Base-by-base conservation (phyloP, 2,113 vertebrate genomes). In the Etheostoma spectabile region DNA sequence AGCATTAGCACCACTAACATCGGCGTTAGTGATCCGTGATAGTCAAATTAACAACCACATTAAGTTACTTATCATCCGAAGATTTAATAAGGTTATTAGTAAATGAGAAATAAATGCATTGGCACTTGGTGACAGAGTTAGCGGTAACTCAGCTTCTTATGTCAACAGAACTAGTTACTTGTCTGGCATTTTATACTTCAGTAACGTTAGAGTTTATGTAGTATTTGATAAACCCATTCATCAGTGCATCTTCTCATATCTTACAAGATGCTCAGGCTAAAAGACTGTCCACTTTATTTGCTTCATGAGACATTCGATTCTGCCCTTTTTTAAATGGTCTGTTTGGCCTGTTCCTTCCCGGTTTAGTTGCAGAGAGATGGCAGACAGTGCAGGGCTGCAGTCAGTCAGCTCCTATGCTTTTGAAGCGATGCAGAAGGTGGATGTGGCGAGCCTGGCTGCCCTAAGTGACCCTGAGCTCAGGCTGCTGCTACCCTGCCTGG, bases 341-440 rank as follows among this genome's bases (percentile, higher is more conserved):
- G 42, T 8, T 64, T 21, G 74, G 35, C 46, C 11, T 49, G 5
- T 82, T 52, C 19, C 55, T n/a, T 18, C 8, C 3, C 76, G 68
- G 57, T 70, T 38, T 24, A 59, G 18, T 15, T 46, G 30, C 73
- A 35, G 49, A 53, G 80, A 92, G 38, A 98, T 98, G 98, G 90
- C 95, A 14, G 97, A 97, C 84, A 96, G 95, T 59, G 77, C 94
- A 1, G 93, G 92, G 62, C 96, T 99, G 46, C 98, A 99, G 94
- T 98, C 97, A 84, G 97, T 99, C 88, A 99, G 97, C 83, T 93
- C 97, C 1, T 99, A 95, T 84, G 98, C 98, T 18, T 99, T 99
- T 77, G 97, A 99, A 91, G 98, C 98, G 2, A 99, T 99, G 98
- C 98, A 99, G 93, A 98, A 99, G 88, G 98, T 99, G 91, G 97